Evolutionary conservation across 2,113 vertebrate species (phyloP).

Genomic region (Dasypus novemcinctus): DNA sequence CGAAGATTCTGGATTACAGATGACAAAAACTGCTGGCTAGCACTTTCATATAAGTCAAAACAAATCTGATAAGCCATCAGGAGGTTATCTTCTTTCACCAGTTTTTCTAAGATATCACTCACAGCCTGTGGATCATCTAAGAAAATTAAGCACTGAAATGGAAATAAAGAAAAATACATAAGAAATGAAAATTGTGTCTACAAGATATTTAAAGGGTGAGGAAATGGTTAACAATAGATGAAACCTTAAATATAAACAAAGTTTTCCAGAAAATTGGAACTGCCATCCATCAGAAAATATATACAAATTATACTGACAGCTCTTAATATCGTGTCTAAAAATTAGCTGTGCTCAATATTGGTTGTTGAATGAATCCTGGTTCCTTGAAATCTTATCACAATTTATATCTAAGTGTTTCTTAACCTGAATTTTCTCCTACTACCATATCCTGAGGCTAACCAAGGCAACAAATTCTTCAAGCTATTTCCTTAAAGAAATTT

Average conservation of each 20-base stretch:
- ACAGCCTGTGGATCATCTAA: slow-evolving; percentile 98
- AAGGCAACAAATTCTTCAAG: background rate
- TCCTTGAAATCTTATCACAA: slow-evolving; percentile 41
- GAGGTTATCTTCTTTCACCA: slow-evolving; percentile 98
- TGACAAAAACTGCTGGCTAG: slow-evolving; percentile 98
- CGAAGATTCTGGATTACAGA: slow-evolving; percentile 97
- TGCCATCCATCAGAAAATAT: background rate
- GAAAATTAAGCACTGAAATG: slow-evolving; percentile 95
- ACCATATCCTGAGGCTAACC: background rate
- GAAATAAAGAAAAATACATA: slow-evolving; percentile 35
- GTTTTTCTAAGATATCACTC: slow-evolving; percentile 97
- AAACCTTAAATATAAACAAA: background rate
- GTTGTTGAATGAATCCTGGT: background rate
- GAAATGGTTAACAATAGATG: background rate
- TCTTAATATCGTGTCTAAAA: background rate
- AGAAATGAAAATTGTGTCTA: slow-evolving; percentile 4
- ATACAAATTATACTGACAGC: background rate
- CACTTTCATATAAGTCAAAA: slow-evolving; percentile 98
- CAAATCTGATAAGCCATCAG: slow-evolving; percentile 99
- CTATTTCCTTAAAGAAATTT: background rate
- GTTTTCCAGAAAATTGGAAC: slow-evolving; percentile 18
- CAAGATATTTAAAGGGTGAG: background rate
- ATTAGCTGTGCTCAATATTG: background rate
- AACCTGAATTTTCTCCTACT: slow-evolving; percentile 12
- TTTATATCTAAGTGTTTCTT: background rate